Evolutionary conservation across 2,888 invertebrate genomes (phyloP).

Genomic region (Neoascia interrupta): DNA sequence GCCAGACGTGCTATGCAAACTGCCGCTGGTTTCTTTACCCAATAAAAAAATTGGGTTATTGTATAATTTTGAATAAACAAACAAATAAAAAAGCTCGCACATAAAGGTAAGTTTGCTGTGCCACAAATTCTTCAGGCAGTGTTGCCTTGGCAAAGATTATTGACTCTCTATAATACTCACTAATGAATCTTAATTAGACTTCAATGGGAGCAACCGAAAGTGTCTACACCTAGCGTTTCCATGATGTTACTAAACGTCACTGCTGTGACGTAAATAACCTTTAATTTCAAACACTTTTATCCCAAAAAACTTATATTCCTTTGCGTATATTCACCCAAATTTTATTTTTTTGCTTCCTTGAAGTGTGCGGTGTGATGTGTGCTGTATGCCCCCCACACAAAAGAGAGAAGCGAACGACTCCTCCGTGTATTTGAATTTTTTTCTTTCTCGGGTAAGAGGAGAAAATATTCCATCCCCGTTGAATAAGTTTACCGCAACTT

Average conservation of each 20-base stretch:
- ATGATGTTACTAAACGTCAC: constrained; percentile 24
- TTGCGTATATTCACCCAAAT: constrained; percentile 17
- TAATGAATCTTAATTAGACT: not conserved
- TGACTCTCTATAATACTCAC: constrained; percentile 1
- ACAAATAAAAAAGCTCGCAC: no score
- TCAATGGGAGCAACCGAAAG: not conserved
- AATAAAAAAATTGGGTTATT: not conserved
- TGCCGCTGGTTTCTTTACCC: not conserved
- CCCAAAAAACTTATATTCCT: constrained; percentile 29
- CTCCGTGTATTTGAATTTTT: not conserved
- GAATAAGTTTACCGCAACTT: constrained; percentile 49
- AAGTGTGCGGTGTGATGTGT: not conserved
- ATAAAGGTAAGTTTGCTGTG: not conserved
- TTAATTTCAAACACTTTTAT: constrained; percentile 21
- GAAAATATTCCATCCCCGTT: constrained; percentile 37
- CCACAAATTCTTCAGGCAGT: not conserved
- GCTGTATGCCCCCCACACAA: constrained; percentile 13
- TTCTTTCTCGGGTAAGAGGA: not conserved
- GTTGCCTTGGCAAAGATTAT: constrained; percentile 10
- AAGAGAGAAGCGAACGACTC: constrained; percentile 17
- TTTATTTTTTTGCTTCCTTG: not conserved
- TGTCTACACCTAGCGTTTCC: constrained; percentile 18
- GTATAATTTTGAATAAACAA: not conserved
- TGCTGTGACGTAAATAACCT: constrained; percentile 38
- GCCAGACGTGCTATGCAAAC: not conserved